These are phyloP conservation scores for Calephelis virginiensis DNA, from an alignment of 1,140 invertebrate species.

Conservation along the genomic window DNA sequence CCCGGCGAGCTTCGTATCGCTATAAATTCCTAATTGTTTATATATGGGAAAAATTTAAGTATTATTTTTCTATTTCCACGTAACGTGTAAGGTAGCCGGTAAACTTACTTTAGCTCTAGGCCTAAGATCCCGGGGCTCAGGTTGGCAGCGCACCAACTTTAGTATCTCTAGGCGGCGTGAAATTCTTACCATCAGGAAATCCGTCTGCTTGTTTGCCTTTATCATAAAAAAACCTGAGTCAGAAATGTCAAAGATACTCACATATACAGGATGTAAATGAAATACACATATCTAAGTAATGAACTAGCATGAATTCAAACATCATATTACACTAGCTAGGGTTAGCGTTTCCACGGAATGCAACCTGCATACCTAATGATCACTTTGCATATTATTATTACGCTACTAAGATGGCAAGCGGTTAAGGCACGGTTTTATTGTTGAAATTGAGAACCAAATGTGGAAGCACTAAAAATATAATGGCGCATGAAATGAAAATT, in stretches of 20 bases:
- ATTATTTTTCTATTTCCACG: no score
- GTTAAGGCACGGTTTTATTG: conserved; percentile 26
- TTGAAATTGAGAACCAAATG: conserved; percentile 14
- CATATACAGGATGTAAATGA: conserved; percentile 22
- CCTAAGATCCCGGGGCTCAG: no score
- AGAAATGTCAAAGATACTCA: conserved; percentile 4
- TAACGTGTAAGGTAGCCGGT: no score
- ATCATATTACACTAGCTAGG: conserved; percentile 27
- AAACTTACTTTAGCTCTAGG: no score
- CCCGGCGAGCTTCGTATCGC: no score
- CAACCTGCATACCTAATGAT: conserved; percentile 54
- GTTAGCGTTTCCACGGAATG: conserved; percentile 38
- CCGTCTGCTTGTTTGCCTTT: no score
- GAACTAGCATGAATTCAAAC: conserved; percentile 33
- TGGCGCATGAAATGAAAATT: no score
- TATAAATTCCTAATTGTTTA: no score
- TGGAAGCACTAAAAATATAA: neutral
- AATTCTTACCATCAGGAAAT: no score
- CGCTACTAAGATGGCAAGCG: conserved; percentile 24
- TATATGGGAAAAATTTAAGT: no score
- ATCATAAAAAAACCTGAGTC: neutral
- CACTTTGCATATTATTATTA: conserved; percentile 57
- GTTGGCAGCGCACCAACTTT: no score
- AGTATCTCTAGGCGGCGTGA: no score
- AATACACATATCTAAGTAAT: conserved; percentile 29